These are phyloP conservation scores for Megalonaias nervosa DNA, from an alignment of 1,140 invertebrate species.

Conservation along the genomic window DNA sequence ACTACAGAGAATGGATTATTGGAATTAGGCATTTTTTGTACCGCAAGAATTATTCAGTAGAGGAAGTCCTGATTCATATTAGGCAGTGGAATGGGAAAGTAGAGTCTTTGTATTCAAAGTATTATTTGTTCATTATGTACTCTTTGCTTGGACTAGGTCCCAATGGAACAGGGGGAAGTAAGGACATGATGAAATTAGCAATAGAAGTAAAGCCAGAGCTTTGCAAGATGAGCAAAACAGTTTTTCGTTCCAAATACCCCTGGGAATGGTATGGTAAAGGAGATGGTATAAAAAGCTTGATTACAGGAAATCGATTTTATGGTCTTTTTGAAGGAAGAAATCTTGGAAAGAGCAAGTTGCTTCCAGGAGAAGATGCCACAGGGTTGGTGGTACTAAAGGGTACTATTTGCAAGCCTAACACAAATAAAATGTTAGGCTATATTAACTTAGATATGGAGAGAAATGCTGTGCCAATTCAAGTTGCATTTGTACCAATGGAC, in stretches of 20 bases:
- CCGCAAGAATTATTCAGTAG: conserved; percentile 18
- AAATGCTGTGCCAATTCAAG: conserved; percentile 19
- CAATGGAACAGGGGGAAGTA: conserved; percentile 20
- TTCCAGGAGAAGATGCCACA: neutral
- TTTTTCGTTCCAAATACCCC: conserved; percentile 22
- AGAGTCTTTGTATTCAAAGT: conserved; percentile 28
- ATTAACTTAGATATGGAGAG: conserved; percentile 35
- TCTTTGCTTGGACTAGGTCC: conserved; percentile 35
- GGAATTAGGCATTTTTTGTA: conserved; percentile 32
- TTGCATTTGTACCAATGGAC: conserved; percentile 29
- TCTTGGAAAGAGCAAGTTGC: neutral
- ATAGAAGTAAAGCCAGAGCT: conserved; percentile 23
- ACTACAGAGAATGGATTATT: conserved; percentile 43
- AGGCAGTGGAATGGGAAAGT: conserved; percentile 29
- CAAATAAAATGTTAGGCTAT: conserved; percentile 15
- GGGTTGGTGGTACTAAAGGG: conserved; percentile 30
- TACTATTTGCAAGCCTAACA: conserved; percentile 35
- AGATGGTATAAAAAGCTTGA: conserved; percentile 28
- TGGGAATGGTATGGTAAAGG: conserved; percentile 40
- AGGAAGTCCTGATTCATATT: conserved; percentile 27
- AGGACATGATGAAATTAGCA: conserved; percentile 29
- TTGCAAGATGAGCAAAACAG: conserved; percentile 24
- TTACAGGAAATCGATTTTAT: conserved; percentile 18
- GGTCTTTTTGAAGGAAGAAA: conserved; percentile 15
- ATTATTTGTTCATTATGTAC: conserved; percentile 34